A percentile compares a stretch with the other conserved stretches of the same genome.
Conservation (phyloP, 2,113 vertebrate genomes). For the Erythrocebus patas region DNA sequence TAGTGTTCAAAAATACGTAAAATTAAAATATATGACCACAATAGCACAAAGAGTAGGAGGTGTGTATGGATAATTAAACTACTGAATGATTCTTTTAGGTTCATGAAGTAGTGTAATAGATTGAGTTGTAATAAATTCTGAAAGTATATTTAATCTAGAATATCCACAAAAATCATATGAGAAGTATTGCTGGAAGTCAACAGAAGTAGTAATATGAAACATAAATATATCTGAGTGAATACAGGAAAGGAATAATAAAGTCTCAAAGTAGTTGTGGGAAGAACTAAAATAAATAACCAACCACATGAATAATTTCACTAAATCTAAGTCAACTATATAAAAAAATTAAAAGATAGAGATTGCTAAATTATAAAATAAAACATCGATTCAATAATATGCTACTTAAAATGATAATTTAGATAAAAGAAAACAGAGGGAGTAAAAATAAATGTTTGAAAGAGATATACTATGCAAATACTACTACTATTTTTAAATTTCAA, state of each 20-base stretch:
- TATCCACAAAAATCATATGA: neutral
- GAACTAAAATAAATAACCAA: neutral
- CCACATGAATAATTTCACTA: neutral
- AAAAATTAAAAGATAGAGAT: neutral
- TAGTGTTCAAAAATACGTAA: neutral
- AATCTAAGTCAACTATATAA: neutral
- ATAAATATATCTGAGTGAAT: neutral
- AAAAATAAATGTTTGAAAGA: neutral
- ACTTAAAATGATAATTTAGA: neutral
- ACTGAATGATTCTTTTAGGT: neutral
- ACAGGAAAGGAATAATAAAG: neutral
- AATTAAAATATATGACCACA: neutral
- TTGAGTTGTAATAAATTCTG: neutral
- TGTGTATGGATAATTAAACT: neutral
- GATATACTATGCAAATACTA: neutral
- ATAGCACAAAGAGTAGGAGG: neutral
- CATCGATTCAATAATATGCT: neutral
- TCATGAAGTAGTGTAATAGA: neutral
- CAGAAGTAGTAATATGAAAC: neutral
- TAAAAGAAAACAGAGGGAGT: neutral
- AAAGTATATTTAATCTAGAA: neutral
- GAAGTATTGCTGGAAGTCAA: neutral
- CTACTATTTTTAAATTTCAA: neutral
- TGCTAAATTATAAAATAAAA: neutral
- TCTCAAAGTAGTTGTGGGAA: neutral